Conservation (phyloP, 1,140 invertebrate genomes). For the Calycopis cecrops region DNA sequence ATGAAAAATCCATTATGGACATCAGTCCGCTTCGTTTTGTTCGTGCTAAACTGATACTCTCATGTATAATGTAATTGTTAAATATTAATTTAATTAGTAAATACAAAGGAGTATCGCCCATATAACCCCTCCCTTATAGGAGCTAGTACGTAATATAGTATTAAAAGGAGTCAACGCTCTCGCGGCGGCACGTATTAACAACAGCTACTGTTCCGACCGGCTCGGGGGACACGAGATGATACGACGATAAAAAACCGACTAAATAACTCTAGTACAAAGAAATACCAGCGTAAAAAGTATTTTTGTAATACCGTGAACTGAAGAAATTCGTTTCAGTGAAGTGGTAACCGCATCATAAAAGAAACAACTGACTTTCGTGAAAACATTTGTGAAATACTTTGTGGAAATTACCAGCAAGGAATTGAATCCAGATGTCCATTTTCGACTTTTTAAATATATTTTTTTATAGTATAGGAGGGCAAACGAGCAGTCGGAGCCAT, state of each 20-base stretch:
- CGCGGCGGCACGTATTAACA: constrained; percentile 48
- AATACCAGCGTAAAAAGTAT: neutral
- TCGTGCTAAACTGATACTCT: too few species aligned
- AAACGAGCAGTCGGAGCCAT: too few species aligned
- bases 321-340: constrained; percentile 7
- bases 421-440: too few species aligned
- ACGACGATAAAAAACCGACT: neutral
- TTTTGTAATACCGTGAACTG: neutral
- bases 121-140: constrained; percentile 32
- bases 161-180: constrained; percentile 58
- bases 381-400: too few species aligned
- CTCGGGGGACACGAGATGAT: constrained; percentile 22
- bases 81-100: too few species aligned
- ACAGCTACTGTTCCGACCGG: constrained; percentile 49
- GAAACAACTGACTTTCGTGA: neutral
- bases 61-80: too few species aligned
- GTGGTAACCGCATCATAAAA: neutral
- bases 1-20: too few species aligned
- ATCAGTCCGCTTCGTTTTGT: too few species aligned
- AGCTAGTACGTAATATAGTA: constrained; percentile 47
- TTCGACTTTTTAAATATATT: too few species aligned
- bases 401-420: too few species aligned
- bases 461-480: too few species aligned
- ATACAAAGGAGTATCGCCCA: too few species aligned
- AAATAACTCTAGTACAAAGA: constrained; percentile 10